A percentile compares a stretch with the other conserved stretches of the same genome.
Evolutionary conservation across 1,140 invertebrate genomes (phyloP).

Genomic region (Drosophila erecta): DNA sequence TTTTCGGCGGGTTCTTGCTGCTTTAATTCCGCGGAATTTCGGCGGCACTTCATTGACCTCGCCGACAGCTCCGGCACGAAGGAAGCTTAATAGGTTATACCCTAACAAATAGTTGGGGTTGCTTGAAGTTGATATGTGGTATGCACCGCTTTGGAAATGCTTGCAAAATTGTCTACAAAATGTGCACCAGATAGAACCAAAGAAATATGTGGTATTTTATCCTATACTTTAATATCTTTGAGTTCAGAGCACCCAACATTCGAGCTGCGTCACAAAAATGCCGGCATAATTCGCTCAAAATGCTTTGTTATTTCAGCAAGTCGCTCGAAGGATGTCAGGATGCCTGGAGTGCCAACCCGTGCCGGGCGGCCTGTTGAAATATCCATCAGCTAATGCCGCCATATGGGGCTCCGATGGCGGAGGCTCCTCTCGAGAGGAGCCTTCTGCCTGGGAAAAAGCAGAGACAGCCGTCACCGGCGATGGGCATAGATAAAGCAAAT

Average conservation of each 20-base stretch:
- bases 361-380: constrained; percentile 47
- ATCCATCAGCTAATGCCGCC: constrained; percentile 21
- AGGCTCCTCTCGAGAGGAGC: constrained; percentile 32
- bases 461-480: constrained; percentile 46
- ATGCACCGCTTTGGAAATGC: not conserved
- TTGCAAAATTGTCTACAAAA: not conserved
- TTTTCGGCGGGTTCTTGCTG: constrained; percentile 12
- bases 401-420: constrained; percentile 11
- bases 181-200: not conserved
- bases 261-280: not conserved
- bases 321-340: constrained; percentile 30
- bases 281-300: constrained; percentile 27
- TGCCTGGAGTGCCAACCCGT: constrained; percentile 63
- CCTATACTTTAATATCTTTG: not conserved
- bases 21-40: constrained; percentile 74
- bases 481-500: constrained; percentile 75
- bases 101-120: not conserved
- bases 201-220: too few species aligned
- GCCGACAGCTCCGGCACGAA: constrained; percentile 34
- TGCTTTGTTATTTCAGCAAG: constrained; percentile 50
- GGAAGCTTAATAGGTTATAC: constrained; percentile 44
- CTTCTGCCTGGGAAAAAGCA: constrained; percentile 59
- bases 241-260: constrained; percentile 16
- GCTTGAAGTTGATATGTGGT: not conserved
- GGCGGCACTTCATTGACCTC: constrained; percentile 68